Conservation (phyloP, 2,888 invertebrate genomes). For the Ecliptopera silaceata region DNA sequence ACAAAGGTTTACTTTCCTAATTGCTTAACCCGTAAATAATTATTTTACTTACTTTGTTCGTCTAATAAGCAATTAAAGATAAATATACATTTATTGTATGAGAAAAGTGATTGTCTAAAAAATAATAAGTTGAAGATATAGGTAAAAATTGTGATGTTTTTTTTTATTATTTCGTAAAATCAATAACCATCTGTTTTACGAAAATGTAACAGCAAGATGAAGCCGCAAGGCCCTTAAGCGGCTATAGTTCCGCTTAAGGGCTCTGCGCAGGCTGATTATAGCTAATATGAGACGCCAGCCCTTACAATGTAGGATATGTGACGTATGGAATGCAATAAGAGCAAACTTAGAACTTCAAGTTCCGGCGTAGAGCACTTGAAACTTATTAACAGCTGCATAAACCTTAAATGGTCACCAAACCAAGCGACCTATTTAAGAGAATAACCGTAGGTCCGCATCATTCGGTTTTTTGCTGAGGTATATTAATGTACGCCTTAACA, state of each 20-base stretch:
- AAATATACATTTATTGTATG: no score
- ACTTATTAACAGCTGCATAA: slow-evolving; percentile 5
- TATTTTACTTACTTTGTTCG: slow-evolving; percentile 29
- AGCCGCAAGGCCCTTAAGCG: no score
- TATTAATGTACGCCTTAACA: no score
- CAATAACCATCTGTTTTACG: no score
- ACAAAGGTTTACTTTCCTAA: slow-evolving; percentile 34
- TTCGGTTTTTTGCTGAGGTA: no score
- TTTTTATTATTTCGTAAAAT: no score
- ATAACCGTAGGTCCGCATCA: no score
- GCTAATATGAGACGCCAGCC: slow-evolving; percentile 40
- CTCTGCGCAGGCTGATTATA: slow-evolving; percentile 24
- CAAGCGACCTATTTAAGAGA: neutral
- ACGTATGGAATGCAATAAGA: slow-evolving; percentile 67
- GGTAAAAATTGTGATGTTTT: no score
- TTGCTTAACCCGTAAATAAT: slow-evolving; percentile 30
- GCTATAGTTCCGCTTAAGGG: no score
- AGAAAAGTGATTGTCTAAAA: no score
- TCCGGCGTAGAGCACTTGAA: slow-evolving; percentile 8
- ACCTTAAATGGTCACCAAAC: neutral
- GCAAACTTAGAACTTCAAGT: slow-evolving; percentile 36
- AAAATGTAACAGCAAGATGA: no score
- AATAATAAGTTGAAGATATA: no score
- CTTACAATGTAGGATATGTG: slow-evolving; percentile 46
- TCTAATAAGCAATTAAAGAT: slow-evolving; percentile 8